Evolutionary conservation across 2,888 invertebrate species (phyloP).

Genomic region (Dolichomitus sp.): DNA sequence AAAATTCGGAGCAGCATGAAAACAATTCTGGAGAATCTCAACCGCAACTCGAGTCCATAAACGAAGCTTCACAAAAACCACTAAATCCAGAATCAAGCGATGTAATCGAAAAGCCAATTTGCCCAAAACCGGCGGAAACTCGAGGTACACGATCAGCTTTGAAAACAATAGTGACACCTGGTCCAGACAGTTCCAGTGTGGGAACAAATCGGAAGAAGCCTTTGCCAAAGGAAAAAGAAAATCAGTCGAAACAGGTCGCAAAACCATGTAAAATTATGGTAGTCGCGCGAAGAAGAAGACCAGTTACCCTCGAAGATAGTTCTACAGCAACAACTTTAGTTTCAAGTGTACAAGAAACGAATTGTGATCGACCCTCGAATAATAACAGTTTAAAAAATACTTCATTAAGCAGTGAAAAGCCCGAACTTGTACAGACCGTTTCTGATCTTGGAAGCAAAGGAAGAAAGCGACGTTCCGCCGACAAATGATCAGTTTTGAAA

Average conservation of each 20-base stretch:
- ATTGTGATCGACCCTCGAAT: slow-evolving; percentile 24
- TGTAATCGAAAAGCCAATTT: slow-evolving; percentile 4
- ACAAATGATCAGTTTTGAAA: slow-evolving; percentile 16
- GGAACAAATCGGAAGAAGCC: slow-evolving; percentile 46
- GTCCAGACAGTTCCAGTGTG: background rate
- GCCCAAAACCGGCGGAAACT: slow-evolving; percentile 17
- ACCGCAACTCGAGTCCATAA: slow-evolving; percentile 14
- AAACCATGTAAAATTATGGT: slow-evolving; percentile 69
- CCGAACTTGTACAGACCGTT: background rate
- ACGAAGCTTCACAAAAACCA: background rate
- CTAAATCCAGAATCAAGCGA: slow-evolving; percentile 10
- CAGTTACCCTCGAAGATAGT: slow-evolving; percentile 76
- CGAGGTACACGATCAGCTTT: slow-evolving; percentile 39
- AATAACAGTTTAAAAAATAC: slow-evolving; percentile 18
- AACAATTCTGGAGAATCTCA: background rate
- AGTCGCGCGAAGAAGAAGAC: slow-evolving; percentile 74
- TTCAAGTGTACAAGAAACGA: slow-evolving; percentile 45
- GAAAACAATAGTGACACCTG: slow-evolving; percentile 19
- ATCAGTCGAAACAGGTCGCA: slow-evolving; percentile 47
- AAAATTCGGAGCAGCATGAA: background rate
- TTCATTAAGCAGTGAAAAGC: background rate
- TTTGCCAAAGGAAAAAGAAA: slow-evolving; percentile 60
- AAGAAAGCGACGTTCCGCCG: slow-evolving; percentile 33
- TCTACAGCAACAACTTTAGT: slow-evolving; percentile 67
- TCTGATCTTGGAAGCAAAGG: background rate